phyloP scores from a whole-genome alignment of 2,888 invertebrate genomes.

The Andrena bicolor region DNA sequence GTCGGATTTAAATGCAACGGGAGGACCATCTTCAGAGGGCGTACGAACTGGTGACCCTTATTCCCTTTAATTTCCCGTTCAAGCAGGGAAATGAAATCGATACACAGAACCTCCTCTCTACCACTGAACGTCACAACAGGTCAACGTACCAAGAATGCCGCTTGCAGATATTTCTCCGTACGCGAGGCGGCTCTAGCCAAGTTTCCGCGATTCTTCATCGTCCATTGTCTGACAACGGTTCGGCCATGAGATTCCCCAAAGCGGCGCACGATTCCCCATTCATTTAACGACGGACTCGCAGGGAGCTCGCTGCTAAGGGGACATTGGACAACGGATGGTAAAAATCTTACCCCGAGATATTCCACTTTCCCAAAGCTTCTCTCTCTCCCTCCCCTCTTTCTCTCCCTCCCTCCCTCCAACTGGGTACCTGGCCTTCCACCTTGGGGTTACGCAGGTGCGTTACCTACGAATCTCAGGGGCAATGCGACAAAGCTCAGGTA shows the following conservation, averaged over 20 bases:
- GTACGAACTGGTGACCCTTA: too few relatives aligned
- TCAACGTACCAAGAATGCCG: not conserved
- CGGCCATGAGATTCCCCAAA: conserved; percentile 46
- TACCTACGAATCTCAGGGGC: conserved; percentile 39
- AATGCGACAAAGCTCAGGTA: conserved; percentile 17
- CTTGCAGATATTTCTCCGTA: conserved; percentile 43
- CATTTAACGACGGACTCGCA: conserved; percentile 29
- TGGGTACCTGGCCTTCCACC: conserved; percentile 47
- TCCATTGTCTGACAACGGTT: not conserved
- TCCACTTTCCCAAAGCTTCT: conserved; percentile 34
- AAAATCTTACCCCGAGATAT: conserved; percentile 46
- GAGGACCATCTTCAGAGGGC: too few relatives aligned
- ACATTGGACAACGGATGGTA: conserved; percentile 23
- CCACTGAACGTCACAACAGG: too few relatives aligned
- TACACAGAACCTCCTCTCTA: too few relatives aligned
- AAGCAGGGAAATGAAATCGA: too few relatives aligned
- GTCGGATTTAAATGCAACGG: too few relatives aligned
- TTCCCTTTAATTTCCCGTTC: too few relatives aligned
- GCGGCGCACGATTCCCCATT: conserved; percentile 37
- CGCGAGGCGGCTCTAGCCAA: not conserved
- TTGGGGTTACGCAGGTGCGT: conserved; percentile 36
- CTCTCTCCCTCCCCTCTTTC: conserved; percentile 3
- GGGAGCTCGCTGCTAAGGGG: conserved; percentile 46
- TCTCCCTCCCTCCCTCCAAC: conserved; percentile 1
- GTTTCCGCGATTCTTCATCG: not conserved